A percentile compares a stretch with the other conserved stretches of the same genome.
phyloP scores from a whole-genome alignment of 37 sponge, comb jelly and placozoan species.

The Eunapius fragilis region DNA sequence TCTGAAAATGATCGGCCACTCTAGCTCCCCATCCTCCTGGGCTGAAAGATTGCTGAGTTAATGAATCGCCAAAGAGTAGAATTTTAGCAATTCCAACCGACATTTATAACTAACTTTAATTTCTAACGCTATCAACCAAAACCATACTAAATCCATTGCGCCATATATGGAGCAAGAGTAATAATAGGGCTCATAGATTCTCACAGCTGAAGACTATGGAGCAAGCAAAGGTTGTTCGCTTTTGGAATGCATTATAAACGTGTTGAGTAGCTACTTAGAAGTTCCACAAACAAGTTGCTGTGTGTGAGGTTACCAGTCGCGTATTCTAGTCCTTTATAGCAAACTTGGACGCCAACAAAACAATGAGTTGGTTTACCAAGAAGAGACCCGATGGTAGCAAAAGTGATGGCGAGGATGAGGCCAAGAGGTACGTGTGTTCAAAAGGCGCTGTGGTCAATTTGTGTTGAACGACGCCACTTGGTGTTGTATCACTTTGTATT shows the following conservation, averaged over 20 bases:
- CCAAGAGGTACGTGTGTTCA: not conserved
- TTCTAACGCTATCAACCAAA: not conserved
- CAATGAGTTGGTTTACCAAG: not conserved
- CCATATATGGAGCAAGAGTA: not conserved
- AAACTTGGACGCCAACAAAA: not conserved
- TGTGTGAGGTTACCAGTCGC: not conserved
- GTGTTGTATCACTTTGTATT: not conserved
- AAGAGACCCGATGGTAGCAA: not conserved
- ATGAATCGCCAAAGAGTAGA: constrained; percentile 44
- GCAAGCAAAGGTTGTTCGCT: not conserved
- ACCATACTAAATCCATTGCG: not conserved
- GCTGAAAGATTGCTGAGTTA: constrained; percentile 37
- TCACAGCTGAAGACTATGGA: not conserved
- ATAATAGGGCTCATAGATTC: not conserved
- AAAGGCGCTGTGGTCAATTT: not conserved
- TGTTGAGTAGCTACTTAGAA: not conserved
- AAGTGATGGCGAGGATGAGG: not conserved
- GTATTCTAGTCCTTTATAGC: not conserved
- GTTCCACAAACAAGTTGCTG: not conserved
- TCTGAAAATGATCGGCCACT: constrained; percentile 38
- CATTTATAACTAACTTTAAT: not conserved
- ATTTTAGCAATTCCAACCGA: constrained; percentile 3
- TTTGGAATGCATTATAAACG: not conserved
- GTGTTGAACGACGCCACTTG: not conserved
- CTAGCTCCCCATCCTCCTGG: constrained; percentile 58